These are phyloP conservation scores for Lysiphlebus fabarum DNA, from an alignment of 1,140 invertebrate genomes.

Conservation along the genomic window DNA sequence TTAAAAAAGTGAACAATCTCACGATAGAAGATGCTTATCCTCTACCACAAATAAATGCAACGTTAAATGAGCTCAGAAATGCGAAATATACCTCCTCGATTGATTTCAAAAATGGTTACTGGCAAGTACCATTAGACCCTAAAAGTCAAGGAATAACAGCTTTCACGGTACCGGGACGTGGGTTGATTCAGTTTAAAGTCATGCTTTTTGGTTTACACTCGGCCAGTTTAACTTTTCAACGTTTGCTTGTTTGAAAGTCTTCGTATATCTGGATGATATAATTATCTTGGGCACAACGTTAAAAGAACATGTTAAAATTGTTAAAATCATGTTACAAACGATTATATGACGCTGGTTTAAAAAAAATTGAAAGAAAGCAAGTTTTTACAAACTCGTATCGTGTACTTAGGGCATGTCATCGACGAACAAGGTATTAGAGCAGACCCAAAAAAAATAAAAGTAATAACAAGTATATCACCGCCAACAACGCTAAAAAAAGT, in stretches of 20 bases:
- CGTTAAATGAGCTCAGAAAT: slow-evolving; percentile 39
- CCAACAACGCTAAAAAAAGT: slow-evolving; percentile 33
- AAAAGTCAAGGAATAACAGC: slow-evolving; percentile 42
- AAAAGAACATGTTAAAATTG: slow-evolving; percentile 31
- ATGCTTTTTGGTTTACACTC: slow-evolving; percentile 32
- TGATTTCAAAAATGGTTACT: slow-evolving; percentile 50
- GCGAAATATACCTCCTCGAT: slow-evolving; percentile 44
- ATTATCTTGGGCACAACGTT: slow-evolving; percentile 26
- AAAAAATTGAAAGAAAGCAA: slow-evolving; percentile 34
- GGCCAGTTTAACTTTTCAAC: slow-evolving; percentile 36
- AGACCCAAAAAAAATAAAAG: slow-evolving; percentile 32
- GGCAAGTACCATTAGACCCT: slow-evolving; percentile 45
- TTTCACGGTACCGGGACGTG: slow-evolving; percentile 34
- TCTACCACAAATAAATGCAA: slow-evolving; percentile 50
- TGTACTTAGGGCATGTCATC: slow-evolving; percentile 35
- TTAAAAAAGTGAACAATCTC: slow-evolving; percentile 31
- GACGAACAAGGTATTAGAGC: slow-evolving; percentile 29
- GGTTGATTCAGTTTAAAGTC: slow-evolving; percentile 28
- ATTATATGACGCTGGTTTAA: slow-evolving; percentile 22
- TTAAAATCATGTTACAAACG: too few species aligned
- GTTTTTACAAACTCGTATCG: slow-evolving; percentile 28
- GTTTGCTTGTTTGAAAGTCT: slow-evolving; percentile 42
- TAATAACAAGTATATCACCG: slow-evolving; percentile 16
- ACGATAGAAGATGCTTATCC: slow-evolving; percentile 46
- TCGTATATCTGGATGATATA: too few species aligned